A percentile compares a stretch with the other conserved stretches of the same genome.
Conservation (phyloP, 2,888 invertebrate species). For the Aradus depressus region DNA sequence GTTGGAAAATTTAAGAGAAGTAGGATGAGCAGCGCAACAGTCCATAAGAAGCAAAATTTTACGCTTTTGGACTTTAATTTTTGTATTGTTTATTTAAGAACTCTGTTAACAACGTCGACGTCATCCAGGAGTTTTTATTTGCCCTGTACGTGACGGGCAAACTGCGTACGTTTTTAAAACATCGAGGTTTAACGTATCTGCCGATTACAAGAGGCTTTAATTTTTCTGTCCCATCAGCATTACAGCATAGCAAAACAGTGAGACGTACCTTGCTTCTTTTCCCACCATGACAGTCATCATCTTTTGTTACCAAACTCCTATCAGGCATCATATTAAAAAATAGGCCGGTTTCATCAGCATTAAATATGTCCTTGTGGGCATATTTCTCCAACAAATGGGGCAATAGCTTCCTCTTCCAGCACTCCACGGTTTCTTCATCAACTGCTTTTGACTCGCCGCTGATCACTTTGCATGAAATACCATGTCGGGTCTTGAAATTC, state of each 20-base stretch:
- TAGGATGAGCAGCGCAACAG: background rate
- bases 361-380: conserved; percentile 29
- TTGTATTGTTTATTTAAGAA: background rate
- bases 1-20: no score
- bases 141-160: background rate
- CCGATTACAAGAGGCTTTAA: background rate
- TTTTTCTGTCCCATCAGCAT: background rate
- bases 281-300: conserved; percentile 23
- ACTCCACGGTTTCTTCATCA: no score
- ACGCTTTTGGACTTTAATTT: background rate
- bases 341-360: conserved; percentile 32
- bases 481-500: no score
- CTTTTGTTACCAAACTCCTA: conserved; percentile 31
- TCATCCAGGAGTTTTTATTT: background rate
- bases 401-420: no score
- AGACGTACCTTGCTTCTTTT: background rate
- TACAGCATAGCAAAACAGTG: background rate
- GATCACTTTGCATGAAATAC: no score
- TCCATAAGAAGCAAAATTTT: background rate
- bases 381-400: no score
- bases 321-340: conserved; percentile 31
- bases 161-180: background rate
- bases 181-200: background rate
- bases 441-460: no score
- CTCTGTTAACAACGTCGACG: background rate